These are phyloP conservation scores for Eira barbara DNA, from an alignment of 2,113 vertebrate species.

Conservation along the genomic window DNA sequence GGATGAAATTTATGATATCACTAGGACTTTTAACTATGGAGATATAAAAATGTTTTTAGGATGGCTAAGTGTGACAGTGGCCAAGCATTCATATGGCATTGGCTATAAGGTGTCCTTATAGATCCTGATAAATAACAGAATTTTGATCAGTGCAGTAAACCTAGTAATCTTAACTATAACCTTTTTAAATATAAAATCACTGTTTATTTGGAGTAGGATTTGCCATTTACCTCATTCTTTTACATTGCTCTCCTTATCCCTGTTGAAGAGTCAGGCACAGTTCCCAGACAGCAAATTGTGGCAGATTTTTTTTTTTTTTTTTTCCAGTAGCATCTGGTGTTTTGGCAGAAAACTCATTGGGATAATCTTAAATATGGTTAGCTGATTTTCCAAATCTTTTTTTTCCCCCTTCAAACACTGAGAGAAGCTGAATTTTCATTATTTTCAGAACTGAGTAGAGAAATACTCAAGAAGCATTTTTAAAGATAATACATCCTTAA, in stretches of 20 bases:
- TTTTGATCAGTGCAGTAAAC: background rate
- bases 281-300: constrained; percentile 57
- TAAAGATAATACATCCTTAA: constrained; percentile 27
- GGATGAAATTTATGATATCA: constrained; percentile 4
- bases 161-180: background rate
- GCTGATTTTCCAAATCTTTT: constrained; percentile 72
- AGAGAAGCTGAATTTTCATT: constrained; percentile 44
- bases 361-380: constrained; percentile 76
- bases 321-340: constrained; percentile 76
- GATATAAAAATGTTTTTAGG: background rate
- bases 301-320: constrained; percentile 43
- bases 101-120: background rate
- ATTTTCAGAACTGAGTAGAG: constrained; percentile 41
- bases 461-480: constrained; percentile 50
- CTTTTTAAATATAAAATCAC: background rate
- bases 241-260: background rate
- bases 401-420: background rate
- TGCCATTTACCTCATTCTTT: constrained; percentile 30
- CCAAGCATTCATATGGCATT: background rate
- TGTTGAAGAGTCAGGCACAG: constrained; percentile 19
- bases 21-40: constrained; percentile 35
- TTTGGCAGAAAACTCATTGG: constrained; percentile 73
- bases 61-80: background rate
- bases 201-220: background rate
- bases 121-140: constrained; percentile 38